Conservation (phyloP, 2,113 vertebrate genomes). For the Cyprinus carpio region DNA sequence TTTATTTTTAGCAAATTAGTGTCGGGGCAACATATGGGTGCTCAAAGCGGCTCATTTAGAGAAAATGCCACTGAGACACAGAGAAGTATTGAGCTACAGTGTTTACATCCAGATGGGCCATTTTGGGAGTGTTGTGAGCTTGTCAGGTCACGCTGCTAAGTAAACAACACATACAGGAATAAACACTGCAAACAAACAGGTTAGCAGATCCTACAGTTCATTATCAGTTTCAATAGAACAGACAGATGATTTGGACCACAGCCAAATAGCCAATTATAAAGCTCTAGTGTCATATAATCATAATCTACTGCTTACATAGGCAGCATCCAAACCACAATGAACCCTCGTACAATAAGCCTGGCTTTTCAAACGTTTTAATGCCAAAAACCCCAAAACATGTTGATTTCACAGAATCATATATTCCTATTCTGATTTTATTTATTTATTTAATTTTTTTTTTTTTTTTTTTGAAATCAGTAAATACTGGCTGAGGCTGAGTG, state of each 20-base stretch:
- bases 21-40: slow-evolving; percentile 45
- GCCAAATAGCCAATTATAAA: background rate
- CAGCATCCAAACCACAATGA: background rate
- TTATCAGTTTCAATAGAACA: slow-evolving; percentile 6
- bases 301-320: background rate
- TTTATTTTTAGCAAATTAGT: slow-evolving; percentile 53
- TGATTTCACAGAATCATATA: background rate
- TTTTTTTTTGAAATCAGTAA: background rate
- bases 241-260: background rate
- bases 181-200: slow-evolving; percentile 11
- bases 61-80: slow-evolving; percentile 43
- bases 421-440: too few relatives aligned
- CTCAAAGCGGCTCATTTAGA: slow-evolving; percentile 46
- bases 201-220: slow-evolving; percentile 10
- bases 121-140: slow-evolving; percentile 38
- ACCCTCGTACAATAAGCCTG: background rate
- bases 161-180: slow-evolving; percentile 12
- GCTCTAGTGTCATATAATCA: background rate
- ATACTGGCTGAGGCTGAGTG: background rate
- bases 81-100: slow-evolving; percentile 21
- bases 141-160: slow-evolving; percentile 30
- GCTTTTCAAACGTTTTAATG: background rate
- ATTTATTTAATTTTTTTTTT: background rate
- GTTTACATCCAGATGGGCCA: slow-evolving; percentile 54
- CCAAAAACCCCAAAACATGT: background rate